Base-by-base conservation (phyloP, 2,113 vertebrate genomes). In the Odocoileus hemionus region DNA sequence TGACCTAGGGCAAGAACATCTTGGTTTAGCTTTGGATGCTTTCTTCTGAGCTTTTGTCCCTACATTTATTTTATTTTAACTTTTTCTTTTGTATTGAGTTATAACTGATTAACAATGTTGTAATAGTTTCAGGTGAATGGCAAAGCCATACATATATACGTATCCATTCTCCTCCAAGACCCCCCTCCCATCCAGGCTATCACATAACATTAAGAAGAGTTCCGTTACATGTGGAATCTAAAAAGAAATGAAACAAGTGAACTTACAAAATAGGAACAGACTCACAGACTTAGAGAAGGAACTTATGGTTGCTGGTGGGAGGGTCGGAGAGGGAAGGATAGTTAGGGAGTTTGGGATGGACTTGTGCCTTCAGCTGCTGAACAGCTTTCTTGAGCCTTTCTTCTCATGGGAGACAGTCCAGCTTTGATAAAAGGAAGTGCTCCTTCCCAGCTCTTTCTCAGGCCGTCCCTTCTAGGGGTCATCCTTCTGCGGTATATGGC, bases 401-500 rank as follows among this genome's bases (percentile, higher is more conserved):
- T 67, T 67, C 33, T 67, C 64, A 19, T n/a, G 33, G 33, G 64
- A 67, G 64, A n/a, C 4, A 19, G n/a, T n/a, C 61, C 64, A n/a
- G 64, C 16, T 67, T n/a, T n/a, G 64, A 67, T 5, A 19, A 5
- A 30, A 67, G 16, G 61, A 67, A 5, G 64, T 10, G 64, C 61
- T 19, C n/a, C 64, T 10, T n/a, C 4, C 64, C 64, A 19, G 64
- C 64, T 67, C 33, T 67, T n/a, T 67, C 64, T 17, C 64, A 19
- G 64, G 16, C 64, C 33, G 19, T 10, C 64, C 64, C 64, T 67
- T n/a, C 33, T 19, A 67, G 64, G 64, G 64, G 33, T 7, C 16
- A 5, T 4, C 33, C 16, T 67, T n/a, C 33, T 19, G 64, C 5
- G 0, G 8, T 17, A 2, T 5, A 10, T n/a, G 16, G n/a, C 64